A percentile compares a stretch with the other conserved stretches of the same genome.
These are phyloP conservation scores for Megaleporinus macrocephalus DNA, from an alignment of 2,113 vertebrate species.

Conservation along the genomic window DNA sequence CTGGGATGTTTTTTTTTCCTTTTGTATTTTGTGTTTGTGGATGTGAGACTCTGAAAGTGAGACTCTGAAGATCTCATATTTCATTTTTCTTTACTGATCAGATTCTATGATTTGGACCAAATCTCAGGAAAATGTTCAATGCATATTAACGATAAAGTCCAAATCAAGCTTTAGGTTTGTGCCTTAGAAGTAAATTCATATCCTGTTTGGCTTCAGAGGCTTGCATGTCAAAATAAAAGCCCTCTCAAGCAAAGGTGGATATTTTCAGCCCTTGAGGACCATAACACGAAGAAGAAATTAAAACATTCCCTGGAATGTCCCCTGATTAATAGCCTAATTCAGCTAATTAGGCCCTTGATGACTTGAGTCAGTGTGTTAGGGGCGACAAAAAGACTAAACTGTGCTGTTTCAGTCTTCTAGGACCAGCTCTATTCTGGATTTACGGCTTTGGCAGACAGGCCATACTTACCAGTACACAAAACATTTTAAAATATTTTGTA, in stretches of 20 bases:
- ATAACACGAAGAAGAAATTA: neutral
- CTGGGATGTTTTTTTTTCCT: too few species aligned
- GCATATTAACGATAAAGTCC: neutral
- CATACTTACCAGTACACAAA: too few species aligned
- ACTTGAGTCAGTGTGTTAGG: too few species aligned
- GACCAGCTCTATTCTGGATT: neutral
- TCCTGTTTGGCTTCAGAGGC: neutral
- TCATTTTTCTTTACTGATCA: too few species aligned
- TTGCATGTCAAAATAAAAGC: slow-evolving; percentile 42
- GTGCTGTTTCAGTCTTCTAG: neutral
- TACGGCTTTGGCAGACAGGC: too few species aligned
- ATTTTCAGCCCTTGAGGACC: neutral
- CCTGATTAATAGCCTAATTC: neutral
- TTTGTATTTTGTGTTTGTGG: too few species aligned
- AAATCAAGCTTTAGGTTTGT: neutral
- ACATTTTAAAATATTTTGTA: too few species aligned
- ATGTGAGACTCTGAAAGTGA: too few species aligned
- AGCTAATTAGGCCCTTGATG: neutral
- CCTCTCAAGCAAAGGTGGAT: neutral
- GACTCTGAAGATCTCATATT: too few species aligned
- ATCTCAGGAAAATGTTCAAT: neutral
- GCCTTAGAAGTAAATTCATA: neutral
- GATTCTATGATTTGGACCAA: neutral
- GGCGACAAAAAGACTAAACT: neutral
- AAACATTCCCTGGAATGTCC: neutral